Evolutionary conservation across 1,140 invertebrate genomes (phyloP).

Genomic region (Calycopis cecrops): DNA sequence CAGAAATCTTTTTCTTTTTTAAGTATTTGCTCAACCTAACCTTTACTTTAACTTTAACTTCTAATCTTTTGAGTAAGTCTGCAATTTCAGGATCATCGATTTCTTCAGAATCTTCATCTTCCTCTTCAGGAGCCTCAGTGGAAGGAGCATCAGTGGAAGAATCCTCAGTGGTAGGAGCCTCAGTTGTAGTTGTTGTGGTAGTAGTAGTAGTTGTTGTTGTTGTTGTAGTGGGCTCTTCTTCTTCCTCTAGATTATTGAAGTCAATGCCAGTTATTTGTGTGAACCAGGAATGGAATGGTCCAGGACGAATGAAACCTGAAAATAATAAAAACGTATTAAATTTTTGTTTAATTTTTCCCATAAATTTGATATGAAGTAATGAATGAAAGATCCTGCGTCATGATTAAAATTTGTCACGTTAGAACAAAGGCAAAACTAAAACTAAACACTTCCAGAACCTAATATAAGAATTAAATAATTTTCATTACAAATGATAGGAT

Average conservation of each 20-base stretch:
- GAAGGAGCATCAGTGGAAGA: conserved; percentile 21
- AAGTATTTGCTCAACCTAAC: conserved; percentile 45
- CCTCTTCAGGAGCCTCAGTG: conserved; percentile 18
- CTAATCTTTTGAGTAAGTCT: conserved; percentile 46
- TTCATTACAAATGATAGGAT: too few species aligned
- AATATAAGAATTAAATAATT: too few species aligned
- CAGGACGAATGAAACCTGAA: conserved; percentile 50
- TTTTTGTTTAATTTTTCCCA: not conserved
- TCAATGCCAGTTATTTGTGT: conserved; percentile 42
- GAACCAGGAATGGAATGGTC: conserved; percentile 51
- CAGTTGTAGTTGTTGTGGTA: conserved; percentile 20
- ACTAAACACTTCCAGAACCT: too few species aligned
- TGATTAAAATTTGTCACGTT: too few species aligned
- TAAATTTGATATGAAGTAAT: not conserved
- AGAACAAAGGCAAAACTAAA: too few species aligned
- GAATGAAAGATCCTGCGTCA: too few species aligned
- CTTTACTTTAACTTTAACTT: conserved; percentile 53
- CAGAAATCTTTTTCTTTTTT: conserved; percentile 27
- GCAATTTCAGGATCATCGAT: conserved; percentile 39
- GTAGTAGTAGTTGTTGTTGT: conserved; percentile 16
- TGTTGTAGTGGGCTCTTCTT: conserved; percentile 27
- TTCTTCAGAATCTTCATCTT: conserved; percentile 35
- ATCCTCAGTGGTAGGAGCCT: conserved; percentile 16
- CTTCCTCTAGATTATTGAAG: conserved; percentile 44
- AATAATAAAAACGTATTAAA: conserved; percentile 8